These are phyloP conservation scores for Cepaea nemoralis DNA, from an alignment of 1,140 invertebrate genomes.

Conservation along the genomic window DNA sequence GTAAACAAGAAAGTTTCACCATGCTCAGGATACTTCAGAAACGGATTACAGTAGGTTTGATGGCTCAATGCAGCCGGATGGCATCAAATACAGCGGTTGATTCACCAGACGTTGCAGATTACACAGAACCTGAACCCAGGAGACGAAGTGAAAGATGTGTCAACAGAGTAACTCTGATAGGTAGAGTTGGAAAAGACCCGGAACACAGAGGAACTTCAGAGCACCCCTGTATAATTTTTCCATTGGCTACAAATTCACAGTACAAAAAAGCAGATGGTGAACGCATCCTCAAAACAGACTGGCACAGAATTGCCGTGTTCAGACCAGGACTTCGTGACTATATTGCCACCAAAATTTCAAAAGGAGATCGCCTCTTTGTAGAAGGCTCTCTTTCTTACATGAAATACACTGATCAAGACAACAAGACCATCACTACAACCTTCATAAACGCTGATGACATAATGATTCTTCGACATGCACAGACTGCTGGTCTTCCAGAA, in stretches of 20 bases:
- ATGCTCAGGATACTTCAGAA: too few species aligned
- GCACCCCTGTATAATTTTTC: constrained; percentile 90
- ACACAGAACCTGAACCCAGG: neutral
- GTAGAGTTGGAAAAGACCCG: constrained; percentile 87
- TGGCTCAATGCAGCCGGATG: neutral
- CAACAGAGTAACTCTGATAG: constrained; percentile 88
- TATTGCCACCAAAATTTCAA: constrained; percentile 4
- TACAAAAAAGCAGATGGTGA: constrained; percentile 51
- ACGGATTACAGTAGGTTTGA: neutral
- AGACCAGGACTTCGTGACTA: constrained; percentile 27
- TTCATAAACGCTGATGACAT: constrained; percentile 22
- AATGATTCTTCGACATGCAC: too few species aligned
- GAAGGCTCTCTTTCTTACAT: constrained; percentile 29
- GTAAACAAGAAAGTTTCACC: too few species aligned
- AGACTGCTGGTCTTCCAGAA: too few species aligned
- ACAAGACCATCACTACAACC: neutral
- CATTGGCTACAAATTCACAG: constrained; percentile 80
- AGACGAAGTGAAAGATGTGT: constrained; percentile 64
- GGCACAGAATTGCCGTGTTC: constrained; percentile 38
- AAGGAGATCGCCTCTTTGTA: constrained; percentile 19
- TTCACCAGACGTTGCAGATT: neutral
- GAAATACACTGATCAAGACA: constrained; percentile 24
- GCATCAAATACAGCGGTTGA: neutral
- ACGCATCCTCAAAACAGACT: constrained; percentile 30
- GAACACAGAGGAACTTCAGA: constrained; percentile 84